Base-by-base conservation (phyloP, 2,113 vertebrate species). In the Catagonus wagneri region DNA sequence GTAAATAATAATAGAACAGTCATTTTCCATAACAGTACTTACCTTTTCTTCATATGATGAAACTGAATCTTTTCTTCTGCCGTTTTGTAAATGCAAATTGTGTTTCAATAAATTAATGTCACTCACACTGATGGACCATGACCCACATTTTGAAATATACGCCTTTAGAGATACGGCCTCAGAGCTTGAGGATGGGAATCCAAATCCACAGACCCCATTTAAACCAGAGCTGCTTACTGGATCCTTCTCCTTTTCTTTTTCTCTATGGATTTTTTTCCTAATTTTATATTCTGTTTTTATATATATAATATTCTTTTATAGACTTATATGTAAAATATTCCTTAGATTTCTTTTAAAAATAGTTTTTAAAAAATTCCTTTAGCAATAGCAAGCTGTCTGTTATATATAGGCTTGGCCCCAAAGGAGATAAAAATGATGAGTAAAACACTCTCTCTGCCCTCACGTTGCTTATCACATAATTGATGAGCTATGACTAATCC, bases 401-500 rank as follows among this genome's bases (percentile, higher is more conserved):
- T 44, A 44, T n/a, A n/a, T 95, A 56, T 1, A 92, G 60, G 0
- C 58, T 91, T 79, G 50, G 23, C 23, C 14, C 50, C 44, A n/a
- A 74, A 92, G 75, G 17, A 93, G 75, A 75, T 92, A 83, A 83
- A 52, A 95, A 89, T 89, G 39, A 88, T 84, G 66, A 94, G 86
- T 75, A 79, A 92, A 95, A 89, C 50, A 61, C 39, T 95, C 32
- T 76, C 71, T 90, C 39, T 94, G 34, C 22, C 69, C 65, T 94
- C 56, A 79, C 87, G 80, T 92, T 88, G 79, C 83, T 96, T 97
- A 93, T 95, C 85, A 60, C 32, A 34, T 79, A 95, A 95, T 87
- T 97, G 79, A 94, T 96, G 83, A 95, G 50, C 90, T 94, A 54
- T 93, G 72, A 92, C 92, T 92, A 93, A 97, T 93, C 36, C 74